Evolutionary conservation across 53 echinoderm and acorn worm genomes (phyloP).

Genomic region (Arbacia lixula): DNA sequence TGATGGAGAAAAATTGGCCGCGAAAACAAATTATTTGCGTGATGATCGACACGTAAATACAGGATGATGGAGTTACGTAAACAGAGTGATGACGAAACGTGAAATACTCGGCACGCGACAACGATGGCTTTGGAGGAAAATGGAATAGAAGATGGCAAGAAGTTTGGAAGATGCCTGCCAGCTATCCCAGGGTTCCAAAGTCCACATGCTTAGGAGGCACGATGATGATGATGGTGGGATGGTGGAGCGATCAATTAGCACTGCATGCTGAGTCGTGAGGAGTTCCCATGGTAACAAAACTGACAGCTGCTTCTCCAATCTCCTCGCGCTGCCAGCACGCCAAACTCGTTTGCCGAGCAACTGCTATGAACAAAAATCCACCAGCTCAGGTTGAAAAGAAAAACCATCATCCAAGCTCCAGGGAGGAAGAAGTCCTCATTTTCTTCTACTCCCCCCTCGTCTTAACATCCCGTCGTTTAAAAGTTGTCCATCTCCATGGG

Average conservation of each 20-base stretch:
- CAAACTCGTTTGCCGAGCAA: neutral
- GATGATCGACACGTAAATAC: conserved; percentile 4
- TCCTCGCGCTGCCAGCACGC: no score
- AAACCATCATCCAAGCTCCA: no score
- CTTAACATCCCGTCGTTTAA: no score
- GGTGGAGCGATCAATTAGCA: conserved; percentile 30
- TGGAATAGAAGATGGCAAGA: neutral
- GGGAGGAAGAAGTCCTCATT: no score
- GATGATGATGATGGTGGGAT: conserved; percentile 13
- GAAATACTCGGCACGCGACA: no score
- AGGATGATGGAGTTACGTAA: neutral
- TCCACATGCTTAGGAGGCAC: conserved; percentile 1
- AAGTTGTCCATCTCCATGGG: no score
- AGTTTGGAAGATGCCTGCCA: neutral
- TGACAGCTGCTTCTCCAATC: conserved; percentile 22
- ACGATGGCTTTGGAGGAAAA: no score
- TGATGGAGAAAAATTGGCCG: neutral
- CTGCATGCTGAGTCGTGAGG: conserved; percentile 20
- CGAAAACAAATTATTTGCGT: neutral
- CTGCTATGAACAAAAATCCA: conserved; percentile 6
- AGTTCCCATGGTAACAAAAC: conserved; percentile 15
- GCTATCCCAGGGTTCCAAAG: no score
- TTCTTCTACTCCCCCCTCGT: no score
- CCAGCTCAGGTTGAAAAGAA: no score
- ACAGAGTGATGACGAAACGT: conserved; percentile 5